These are phyloP conservation scores for Agonopterix subpropinquella DNA, from an alignment of 2,888 invertebrate genomes.

Conservation along the genomic window DNA sequence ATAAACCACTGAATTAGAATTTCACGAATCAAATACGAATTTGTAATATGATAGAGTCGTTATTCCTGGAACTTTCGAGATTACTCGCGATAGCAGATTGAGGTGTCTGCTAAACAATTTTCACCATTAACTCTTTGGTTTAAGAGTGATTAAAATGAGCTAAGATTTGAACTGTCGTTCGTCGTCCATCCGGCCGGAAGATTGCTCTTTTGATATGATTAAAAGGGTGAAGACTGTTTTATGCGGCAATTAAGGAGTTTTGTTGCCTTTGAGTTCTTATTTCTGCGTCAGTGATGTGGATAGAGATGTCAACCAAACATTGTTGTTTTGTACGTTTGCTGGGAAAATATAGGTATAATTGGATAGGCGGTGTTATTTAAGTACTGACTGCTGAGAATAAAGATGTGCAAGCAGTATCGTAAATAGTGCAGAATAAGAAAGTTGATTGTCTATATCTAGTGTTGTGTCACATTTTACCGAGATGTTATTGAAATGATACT, in stretches of 20 bases:
- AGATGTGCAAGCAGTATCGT: too few relatives aligned
- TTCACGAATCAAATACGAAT: constrained; percentile 68
- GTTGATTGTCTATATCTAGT: too few relatives aligned
- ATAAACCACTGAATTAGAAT: constrained; percentile 55
- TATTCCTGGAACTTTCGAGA: constrained; percentile 59
- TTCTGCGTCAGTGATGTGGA: constrained; percentile 20
- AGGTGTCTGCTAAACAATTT: constrained; percentile 20
- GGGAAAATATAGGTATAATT: too few relatives aligned
- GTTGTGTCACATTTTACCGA: too few relatives aligned
- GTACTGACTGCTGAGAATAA: too few relatives aligned
- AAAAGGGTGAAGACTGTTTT: constrained; percentile 72
- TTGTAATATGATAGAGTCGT: constrained; percentile 66
- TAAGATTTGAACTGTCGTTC: constrained; percentile 35
- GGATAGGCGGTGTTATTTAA: too few relatives aligned
- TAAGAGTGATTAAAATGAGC: constrained; percentile 23
- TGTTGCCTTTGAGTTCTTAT: constrained; percentile 45
- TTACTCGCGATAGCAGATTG: constrained; percentile 38
- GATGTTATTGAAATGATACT: too few relatives aligned
- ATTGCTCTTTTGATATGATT: constrained; percentile 73
- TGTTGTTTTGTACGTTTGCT: too few relatives aligned
- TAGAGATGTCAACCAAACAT: neutral
- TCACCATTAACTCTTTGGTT: constrained; percentile 22
- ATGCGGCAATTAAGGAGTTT: constrained; percentile 68
- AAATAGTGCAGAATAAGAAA: too few relatives aligned
- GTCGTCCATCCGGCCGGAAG: constrained; percentile 64